Percentiles rank a stretch among this genome's conserved stretches.
Conservation (phyloP, 2,113 vertebrate genomes). For the Nibea coibor region DNA sequence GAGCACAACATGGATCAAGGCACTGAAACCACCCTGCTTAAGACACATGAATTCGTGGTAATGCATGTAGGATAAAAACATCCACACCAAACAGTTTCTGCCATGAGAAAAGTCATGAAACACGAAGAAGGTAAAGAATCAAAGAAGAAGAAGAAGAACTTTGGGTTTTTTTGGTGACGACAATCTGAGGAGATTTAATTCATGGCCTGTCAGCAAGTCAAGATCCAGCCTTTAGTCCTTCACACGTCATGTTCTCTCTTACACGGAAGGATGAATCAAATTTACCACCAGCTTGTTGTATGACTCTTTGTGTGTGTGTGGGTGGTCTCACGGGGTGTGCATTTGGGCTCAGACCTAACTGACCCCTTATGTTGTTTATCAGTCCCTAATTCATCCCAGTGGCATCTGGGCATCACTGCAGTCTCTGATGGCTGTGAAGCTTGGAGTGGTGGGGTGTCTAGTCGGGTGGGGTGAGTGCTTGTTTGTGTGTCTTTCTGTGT, state of each 20-base stretch:
- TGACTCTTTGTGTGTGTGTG: constrained; percentile 19
- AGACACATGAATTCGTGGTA: background rate
- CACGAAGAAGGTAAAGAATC: background rate
- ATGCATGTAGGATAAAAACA: background rate
- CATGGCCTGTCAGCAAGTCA: background rate
- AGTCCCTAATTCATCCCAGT: constrained; percentile 59
- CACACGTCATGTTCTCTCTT: background rate
- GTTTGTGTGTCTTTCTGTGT: constrained; percentile 3
- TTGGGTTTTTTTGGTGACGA: background rate
- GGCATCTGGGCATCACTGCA: constrained; percentile 56
- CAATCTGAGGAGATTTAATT: background rate
- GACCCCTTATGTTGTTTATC: constrained; percentile 68
- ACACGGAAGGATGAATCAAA: background rate
- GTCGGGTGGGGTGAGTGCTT: constrained; percentile 2
- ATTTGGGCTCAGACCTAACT: constrained; percentile 55
- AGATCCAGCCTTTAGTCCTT: background rate
- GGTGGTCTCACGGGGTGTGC: constrained; percentile 59
- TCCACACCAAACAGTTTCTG: background rate
- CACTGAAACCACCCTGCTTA: background rate
- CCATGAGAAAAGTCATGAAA: background rate
- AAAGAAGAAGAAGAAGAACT: background rate
- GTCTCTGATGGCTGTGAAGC: constrained; percentile 41
- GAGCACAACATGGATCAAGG: background rate
- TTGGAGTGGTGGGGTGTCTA: constrained; percentile 23
- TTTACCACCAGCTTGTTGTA: constrained; percentile 31